Evolutionary conservation across 92 coral and sea anemone genomes (phyloP), one percentile per base, ranked within the genome.

Genomic region (Galaxea fascicularis): DNA sequence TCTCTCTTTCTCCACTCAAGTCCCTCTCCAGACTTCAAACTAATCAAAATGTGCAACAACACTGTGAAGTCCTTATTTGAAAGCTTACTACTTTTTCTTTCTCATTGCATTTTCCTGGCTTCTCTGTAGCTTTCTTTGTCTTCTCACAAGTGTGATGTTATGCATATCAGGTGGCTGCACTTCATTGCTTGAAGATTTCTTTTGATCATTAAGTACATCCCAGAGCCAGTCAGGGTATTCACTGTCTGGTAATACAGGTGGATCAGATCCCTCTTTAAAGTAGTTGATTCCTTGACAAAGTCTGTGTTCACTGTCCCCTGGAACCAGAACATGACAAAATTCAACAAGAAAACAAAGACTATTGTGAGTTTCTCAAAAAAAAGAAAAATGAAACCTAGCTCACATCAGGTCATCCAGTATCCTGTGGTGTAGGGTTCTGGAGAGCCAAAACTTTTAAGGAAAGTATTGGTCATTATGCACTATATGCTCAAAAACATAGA

Each of bases 201-300:
- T 86, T 28, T 74, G 28, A 54, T 56, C 68, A 30, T 72, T 86
- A 1, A 78, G 83, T 27, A 80, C 58, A 31, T 87, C 83, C 98
- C 98, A 94, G 47, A 94, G 72, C 98, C 98, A 94, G 28, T 92
- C 92, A 4, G 98, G 98, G 29, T 94, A 94, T 35, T 94, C 93
- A 73, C 77, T 84, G 78, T 94, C 98, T 20, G 95, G 87, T 28
- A 94, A 76, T 31, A 94, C 78, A n/a, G 94, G 92, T 1, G 95
- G 98, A 29, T 94, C 98, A 5, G 76, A 54, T 21, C 94, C 98
- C 28, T 94, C 95, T 81, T 94, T 94, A 29, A 94, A 87, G 67
- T 94, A 90, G 58, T 94, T 94, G 17, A 94, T 65, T 14, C 98
- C 98, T 74, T 71, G 62, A 64, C 95, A 94, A 49, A 44, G 74